These are phyloP conservation scores for Danio choprae DNA, from an alignment of 2,797 vertebrate genomes.

Conservation along the genomic window DNA sequence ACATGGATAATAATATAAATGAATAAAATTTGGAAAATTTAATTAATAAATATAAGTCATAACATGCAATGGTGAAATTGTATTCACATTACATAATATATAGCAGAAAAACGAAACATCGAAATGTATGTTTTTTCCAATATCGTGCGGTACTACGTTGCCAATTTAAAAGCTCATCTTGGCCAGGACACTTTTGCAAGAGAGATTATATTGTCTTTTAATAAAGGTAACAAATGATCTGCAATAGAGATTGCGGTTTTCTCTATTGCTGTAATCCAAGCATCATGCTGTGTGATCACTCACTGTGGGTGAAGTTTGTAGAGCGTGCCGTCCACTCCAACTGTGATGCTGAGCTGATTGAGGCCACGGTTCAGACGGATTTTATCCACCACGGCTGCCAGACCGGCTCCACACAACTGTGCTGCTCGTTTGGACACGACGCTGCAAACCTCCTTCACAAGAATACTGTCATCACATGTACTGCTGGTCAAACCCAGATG, in stretches of 20 bases:
- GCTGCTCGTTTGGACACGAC: conserved; percentile 88
- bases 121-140: too few species aligned
- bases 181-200: too few species aligned
- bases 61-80: too few species aligned
- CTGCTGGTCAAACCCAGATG: conserved; percentile 90
- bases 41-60: too few species aligned
- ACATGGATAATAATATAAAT: too few species aligned
- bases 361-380: conserved; percentile 90
- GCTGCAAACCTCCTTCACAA: conserved; percentile 95
- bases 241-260: not conserved
- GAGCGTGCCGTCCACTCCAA: conserved; percentile 95
- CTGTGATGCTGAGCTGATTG: conserved; percentile 85
- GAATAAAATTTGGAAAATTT: too few species aligned
- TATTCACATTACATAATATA: too few species aligned
- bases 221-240: too few species aligned
- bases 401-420: conserved; percentile 92
- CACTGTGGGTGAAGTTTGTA: conserved; percentile 98
- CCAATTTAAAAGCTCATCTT: too few species aligned
- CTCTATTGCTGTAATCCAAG: not conserved
- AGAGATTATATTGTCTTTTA: too few species aligned
- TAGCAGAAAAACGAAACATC: too few species aligned
- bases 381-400: conserved; percentile 94
- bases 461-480: conserved; percentile 95
- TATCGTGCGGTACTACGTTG: too few species aligned
- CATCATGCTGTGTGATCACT: conserved; percentile 63